Conservation (phyloP, 1,140 invertebrate genomes). For the Ladona fulva region DNA sequence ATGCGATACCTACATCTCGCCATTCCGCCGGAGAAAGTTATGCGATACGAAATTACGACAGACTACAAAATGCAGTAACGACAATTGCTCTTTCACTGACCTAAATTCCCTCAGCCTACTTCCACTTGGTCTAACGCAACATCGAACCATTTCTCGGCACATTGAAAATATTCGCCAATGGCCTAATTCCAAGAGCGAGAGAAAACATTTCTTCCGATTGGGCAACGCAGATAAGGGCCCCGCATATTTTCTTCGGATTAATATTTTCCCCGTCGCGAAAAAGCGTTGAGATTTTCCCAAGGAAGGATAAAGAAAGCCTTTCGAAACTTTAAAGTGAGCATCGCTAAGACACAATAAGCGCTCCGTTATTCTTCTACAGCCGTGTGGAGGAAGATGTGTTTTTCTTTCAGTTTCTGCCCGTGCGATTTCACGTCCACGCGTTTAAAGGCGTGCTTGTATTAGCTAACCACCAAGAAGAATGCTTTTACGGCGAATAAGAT, state of each 20-base stretch:
- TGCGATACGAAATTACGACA: not conserved
- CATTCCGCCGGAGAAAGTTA: not conserved
- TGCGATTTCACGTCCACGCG: no score
- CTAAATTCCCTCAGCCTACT: not conserved
- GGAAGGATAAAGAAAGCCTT: not conserved
- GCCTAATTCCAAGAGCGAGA: not conserved
- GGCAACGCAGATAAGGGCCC: not conserved
- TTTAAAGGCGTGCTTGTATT: no score
- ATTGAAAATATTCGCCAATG: not conserved
- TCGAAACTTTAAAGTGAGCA: not conserved
- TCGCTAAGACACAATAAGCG: not conserved
- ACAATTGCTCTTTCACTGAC: not conserved
- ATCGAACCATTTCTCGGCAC: not conserved
- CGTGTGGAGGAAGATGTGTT: no score
- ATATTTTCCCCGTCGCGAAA: not conserved
- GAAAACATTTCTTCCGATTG: not conserved
- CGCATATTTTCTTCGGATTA: not conserved
- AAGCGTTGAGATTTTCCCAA: not conserved
- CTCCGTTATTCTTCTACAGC: no score
- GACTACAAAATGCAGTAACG: not conserved
- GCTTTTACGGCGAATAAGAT: no score
- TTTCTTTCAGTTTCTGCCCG: no score
- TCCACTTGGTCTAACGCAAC: not conserved
- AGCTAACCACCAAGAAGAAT: no score
- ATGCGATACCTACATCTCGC: no score